Evolutionary conservation across 2,113 vertebrate genomes (phyloP), one percentile per base, ranked within the genome.

Genomic region (Heterotis niloticus): DNA sequence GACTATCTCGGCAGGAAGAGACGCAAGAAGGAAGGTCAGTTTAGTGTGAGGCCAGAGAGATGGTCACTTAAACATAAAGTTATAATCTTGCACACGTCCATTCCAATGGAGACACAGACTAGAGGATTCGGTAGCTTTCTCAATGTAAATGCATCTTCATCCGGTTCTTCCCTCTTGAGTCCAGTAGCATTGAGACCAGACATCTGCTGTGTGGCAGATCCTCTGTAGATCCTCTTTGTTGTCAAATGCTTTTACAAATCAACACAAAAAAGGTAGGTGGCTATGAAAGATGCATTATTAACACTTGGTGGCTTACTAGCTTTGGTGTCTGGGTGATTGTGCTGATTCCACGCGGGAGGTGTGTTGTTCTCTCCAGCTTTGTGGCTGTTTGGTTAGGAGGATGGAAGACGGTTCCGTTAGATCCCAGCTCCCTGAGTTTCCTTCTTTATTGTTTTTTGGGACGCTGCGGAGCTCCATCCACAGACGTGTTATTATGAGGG

Each of bases 401-500:
- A 14, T 44, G 34, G 34, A 44, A 44, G 34, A 44, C 0, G 26
- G 10, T 10, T 68, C 26, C 7, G 2, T 0, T 7, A n/a, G 10
- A 44, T 11, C 26, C 57, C 10, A 17, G 34, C 73, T 20, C 23
- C 23, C 26, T 17, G 13, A 75, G 9, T 5, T 18, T 20, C 56
- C 26, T 28, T 5, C 24, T 74, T 74, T 12, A 60, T 26, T 74
- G 73, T 75, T 75, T 60, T 75, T 62, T 62, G 23, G 89, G 91
- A 90, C 91, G 91, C 91, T 90, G 92, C 80, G 83, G 82, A 88
- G 85, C 81, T 82, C 10, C 79, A 89, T 88, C 91, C 88, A 89
- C 90, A 91, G 85, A 92, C 92, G 92, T 93, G 95, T 95, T 94
- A 94, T 96, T 95, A 95, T 34, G 90, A 90, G 89, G 92, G 91